Base-by-base conservation (phyloP, 2,797 vertebrate genomes). In the Sebastes miniatus region DNA sequence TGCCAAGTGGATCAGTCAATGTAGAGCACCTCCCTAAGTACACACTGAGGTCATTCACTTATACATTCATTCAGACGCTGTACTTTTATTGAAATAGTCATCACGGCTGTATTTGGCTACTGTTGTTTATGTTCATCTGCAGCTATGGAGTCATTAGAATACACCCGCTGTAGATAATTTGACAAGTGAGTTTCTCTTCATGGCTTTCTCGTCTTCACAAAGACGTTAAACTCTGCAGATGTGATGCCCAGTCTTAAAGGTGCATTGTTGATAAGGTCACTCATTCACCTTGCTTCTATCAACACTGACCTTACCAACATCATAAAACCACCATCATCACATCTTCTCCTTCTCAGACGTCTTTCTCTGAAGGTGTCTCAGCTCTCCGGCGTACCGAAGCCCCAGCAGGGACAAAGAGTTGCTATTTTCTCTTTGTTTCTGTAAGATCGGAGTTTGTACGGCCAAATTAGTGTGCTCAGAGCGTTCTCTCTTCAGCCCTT, bases 401-500 rank as follows among this genome's bases (percentile, higher is more conserved):
- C 18, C 12, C 73, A 8, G 79, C 11, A 69, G 22, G 72, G 56
- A 81, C 31, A 74, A 72, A 69, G 27, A 13, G 27, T 36, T 3
- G 34, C 2, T 4, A 5, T 79, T 80, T 62, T 61, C 39, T 52
- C 69, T 87, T 83, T 88, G 84, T 84, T 69, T 82, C 68, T 69
- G 11, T 27, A 7, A 18, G 69, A 69, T 62, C 6, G 22, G 52
- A 81, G 77, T 68, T 54, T 52, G 63, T 9, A 5, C 4, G 1
- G n/a, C 52, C 34, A 62, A 34, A 83, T 89, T 65, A 88, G 74
- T 36, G 43, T 83, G 79, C 89, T 83, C 0, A 3, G 1, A 36
- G 68, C 56, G 10, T 80, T 73, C 43, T 20, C 29, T 61, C 65
- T 8, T 54, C 77, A 25, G 76, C 73, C 29, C 75, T 89, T 89